These are phyloP conservation scores for Charadrius vociferus DNA, from an alignment of 2,113 vertebrate species.

Conservation along the genomic window DNA sequence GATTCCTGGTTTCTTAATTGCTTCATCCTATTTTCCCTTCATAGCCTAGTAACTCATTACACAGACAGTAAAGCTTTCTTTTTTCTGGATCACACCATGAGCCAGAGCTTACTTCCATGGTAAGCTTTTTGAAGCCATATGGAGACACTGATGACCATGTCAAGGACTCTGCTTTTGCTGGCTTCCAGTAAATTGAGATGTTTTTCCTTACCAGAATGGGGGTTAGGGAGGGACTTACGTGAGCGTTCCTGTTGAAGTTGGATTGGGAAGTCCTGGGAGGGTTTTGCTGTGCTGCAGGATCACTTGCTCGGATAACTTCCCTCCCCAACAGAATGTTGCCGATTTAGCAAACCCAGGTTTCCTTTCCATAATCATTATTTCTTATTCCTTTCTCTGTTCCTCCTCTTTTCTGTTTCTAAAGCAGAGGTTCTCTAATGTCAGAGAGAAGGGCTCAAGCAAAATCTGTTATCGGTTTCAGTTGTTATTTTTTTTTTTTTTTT, in stretches of 20 bases:
- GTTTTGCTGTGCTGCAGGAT: background rate
- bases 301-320: background rate
- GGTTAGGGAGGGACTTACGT: background rate
- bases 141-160: background rate
- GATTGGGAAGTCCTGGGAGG: background rate
- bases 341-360: background rate
- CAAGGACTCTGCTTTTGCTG: background rate
- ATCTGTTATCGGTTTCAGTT: too few species aligned
- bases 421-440: background rate
- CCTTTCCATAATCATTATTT: background rate
- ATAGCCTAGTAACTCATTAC: background rate
- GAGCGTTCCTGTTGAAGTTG: fast-evolving
- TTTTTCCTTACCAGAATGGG: fast-evolving
- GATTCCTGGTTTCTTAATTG: background rate
- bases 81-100: fast-evolving
- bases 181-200: background rate
- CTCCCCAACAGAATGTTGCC: background rate
- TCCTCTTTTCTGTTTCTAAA: background rate
- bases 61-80: background rate
- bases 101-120: background rate
- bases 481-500: too few species aligned
- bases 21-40: background rate
- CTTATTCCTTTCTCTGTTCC: background rate
- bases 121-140: background rate
- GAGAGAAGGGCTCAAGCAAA: background rate